These are phyloP conservation scores for Drosophila robusta DNA, from an alignment of 2,888 invertebrate species.

Conservation along the genomic window DNA sequence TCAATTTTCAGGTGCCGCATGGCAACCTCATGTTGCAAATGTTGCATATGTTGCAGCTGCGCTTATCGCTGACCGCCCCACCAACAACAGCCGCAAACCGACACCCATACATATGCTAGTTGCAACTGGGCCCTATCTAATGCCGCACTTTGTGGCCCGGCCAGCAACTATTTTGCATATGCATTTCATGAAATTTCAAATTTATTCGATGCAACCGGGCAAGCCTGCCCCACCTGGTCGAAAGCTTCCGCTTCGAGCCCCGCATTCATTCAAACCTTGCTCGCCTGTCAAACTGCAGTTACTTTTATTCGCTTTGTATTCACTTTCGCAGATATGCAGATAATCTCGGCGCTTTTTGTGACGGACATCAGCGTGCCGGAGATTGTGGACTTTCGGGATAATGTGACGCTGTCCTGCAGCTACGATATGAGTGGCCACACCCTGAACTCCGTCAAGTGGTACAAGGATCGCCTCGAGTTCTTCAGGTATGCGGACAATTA, in stretches of 20 bases:
- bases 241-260: not conserved
- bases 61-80: conserved; percentile 44
- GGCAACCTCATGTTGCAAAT: conserved; percentile 17
- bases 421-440: conserved; percentile 86
- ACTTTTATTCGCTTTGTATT: conserved; percentile 12
- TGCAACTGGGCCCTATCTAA: conserved; percentile 28
- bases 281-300: conserved; percentile 1
- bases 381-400: conserved; percentile 86
- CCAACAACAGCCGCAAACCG: conserved; percentile 4
- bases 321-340: conserved; percentile 70
- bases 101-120: conserved; percentile 32
- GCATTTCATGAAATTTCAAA: conserved; percentile 74
- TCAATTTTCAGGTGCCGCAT: conserved; percentile 44
- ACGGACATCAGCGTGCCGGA: conserved; percentile 85
- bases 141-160: conserved; percentile 32
- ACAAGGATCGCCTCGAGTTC: conserved; percentile 86
- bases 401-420: conserved; percentile 85
- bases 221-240: not conserved
- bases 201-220: conserved; percentile 64
- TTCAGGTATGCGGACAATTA: conserved; percentile 83
- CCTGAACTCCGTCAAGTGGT: conserved; percentile 86
- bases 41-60: conserved; percentile 39
- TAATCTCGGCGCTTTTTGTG: conserved; percentile 80
- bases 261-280: not conserved
- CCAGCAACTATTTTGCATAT: conserved; percentile 71